Evolutionary conservation across 2,888 invertebrate genomes (phyloP).

Genomic region (Polydrusus tereticollis): DNA sequence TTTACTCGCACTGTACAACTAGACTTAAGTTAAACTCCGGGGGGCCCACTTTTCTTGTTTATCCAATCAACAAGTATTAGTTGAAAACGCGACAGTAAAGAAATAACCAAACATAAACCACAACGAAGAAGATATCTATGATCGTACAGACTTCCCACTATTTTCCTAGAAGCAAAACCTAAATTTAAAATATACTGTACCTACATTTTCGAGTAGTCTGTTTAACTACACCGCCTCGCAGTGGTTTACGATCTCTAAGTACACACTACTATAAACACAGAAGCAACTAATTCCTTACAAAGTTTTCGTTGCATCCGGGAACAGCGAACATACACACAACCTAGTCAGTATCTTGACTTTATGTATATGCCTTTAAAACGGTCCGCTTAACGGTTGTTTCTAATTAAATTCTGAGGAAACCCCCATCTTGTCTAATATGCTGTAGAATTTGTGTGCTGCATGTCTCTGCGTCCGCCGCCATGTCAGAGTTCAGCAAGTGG

Average conservation of each 20-base stretch:
- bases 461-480: neutral
- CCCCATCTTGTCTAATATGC: constrained; percentile 33
- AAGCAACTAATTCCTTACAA: constrained; percentile 2
- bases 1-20: no score
- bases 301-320: constrained; percentile 16
- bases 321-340: neutral
- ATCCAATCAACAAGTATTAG: no score
- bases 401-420: constrained; percentile 31
- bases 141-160: no score
- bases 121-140: no score
- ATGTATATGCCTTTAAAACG: constrained; percentile 30
- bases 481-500: neutral
- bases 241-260: constrained; percentile 16
- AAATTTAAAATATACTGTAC: neutral
- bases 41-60: no score
- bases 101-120: no score
- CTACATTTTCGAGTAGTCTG: neutral
- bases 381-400: constrained; percentile 28
- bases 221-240: neutral
- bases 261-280: constrained; percentile 14
- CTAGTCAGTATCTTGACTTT: constrained; percentile 13
- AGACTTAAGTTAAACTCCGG: no score
- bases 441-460: constrained; percentile 23
- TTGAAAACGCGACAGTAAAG: no score
- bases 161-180: no score